Evolutionary conservation across 2,113 vertebrate species (phyloP), one percentile per base, ranked within the genome.

Genomic region (Puntigrus tetrazona): DNA sequence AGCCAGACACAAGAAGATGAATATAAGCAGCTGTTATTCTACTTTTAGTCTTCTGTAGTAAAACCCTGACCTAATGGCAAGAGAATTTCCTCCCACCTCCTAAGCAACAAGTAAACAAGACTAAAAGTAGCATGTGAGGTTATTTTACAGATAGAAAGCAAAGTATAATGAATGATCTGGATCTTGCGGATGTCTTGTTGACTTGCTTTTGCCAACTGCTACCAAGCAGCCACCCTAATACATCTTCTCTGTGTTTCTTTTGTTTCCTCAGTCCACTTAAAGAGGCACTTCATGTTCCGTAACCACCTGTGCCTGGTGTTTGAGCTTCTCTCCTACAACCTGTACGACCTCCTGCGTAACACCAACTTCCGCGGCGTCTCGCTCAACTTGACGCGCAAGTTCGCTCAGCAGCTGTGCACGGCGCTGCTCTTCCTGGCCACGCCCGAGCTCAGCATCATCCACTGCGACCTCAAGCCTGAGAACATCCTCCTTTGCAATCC

Each of bases 251-350:
- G 18, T 25, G 16, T 18, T 22, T 2, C 2, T 10, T 9, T 29
- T 47, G 7, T n/a, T 2, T 20, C 55, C 77, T 10, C 90, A 98
- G 97, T 98, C 88, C 97, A 98, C 94, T 93, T 98, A 92, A 98
- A 98, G 92, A 95, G 97, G 86, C 97, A 98, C 94, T 98, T 98
- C 95, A 97, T 98, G 97, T 98, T 98, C 94, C 96, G 97, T 90
- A 98, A 97, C 93, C 97, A 98, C 93, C 95, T 98, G 89, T 98
- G 97, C 95, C 94, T 97, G 96, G 97, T 97, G 89, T 98, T 98
- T 84, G 97, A 98, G 94, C 94, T 98, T 88, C 94, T 98, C 85
- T 97, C 96, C 92, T 98, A 98, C 94, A 98, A 98, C 93, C 94
- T 98, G 86, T 98, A 98, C 1, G 97, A 98, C 92, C 94, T 98